Percentiles rank a stretch among this genome's conserved stretches.
phyloP scores from a whole-genome alignment of 2,113 vertebrate genomes.

The Oceanodroma tethys region DNA sequence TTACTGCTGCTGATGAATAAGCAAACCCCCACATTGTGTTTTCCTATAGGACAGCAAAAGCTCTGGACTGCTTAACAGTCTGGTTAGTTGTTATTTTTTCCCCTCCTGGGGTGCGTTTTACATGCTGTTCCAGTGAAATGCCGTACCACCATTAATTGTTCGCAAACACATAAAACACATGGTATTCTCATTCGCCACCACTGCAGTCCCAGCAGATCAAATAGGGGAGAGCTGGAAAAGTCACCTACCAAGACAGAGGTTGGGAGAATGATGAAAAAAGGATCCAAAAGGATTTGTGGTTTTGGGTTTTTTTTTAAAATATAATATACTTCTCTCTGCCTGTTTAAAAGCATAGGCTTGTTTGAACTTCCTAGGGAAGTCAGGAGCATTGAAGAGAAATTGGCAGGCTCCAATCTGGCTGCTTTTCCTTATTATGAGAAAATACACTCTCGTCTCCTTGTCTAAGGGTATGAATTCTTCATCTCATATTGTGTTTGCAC shows the following conservation, averaged over 20 bases:
- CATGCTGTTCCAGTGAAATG: neutral
- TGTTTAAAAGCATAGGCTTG: neutral
- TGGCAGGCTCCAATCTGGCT: conserved; percentile 5
- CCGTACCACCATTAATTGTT: neutral
- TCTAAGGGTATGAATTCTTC: conserved; percentile 18
- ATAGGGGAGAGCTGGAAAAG: neutral
- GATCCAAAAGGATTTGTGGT: neutral
- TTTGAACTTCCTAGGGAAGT: conserved; percentile 23
- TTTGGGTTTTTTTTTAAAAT: neutral
- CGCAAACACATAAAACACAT: neutral
- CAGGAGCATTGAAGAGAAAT: neutral
- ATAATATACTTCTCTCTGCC: neutral
- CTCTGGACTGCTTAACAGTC: neutral
- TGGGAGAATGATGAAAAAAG: neutral
- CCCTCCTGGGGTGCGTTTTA: conserved; percentile 21
- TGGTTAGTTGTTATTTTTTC: neutral
- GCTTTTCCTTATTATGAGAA: conserved; percentile 12
- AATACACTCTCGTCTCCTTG: neutral
- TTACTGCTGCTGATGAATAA: conserved; percentile 15
- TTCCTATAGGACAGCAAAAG: conserved; percentile 20
- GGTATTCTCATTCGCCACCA: neutral
- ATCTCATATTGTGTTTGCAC: conserved; percentile 35
- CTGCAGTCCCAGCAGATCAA: neutral
- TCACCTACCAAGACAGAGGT: neutral
- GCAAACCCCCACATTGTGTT: neutral